These are phyloP conservation scores for Remorina albescens DNA, from an alignment of 2,797 vertebrate species.

Conservation along the genomic window DNA sequence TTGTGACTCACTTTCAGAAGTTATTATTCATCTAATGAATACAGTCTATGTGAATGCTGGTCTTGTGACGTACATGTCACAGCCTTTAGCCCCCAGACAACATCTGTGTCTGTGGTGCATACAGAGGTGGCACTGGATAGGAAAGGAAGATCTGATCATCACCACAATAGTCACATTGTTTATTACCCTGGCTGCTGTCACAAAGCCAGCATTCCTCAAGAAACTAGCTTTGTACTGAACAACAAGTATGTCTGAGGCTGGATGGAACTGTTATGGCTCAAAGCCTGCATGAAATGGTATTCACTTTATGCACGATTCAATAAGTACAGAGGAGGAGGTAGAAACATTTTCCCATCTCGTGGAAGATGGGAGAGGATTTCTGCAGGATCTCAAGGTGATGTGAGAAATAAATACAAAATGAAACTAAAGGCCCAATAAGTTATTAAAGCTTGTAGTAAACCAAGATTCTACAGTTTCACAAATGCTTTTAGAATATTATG, in stretches of 20 bases:
- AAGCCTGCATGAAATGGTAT: conserved; percentile 32
- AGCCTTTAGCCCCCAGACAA: conserved; percentile 60
- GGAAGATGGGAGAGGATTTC: neutral
- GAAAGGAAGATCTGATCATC: conserved; percentile 52
- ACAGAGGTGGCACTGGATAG: conserved; percentile 32
- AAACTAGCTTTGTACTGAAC: conserved; percentile 65
- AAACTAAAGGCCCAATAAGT: too few relatives aligned
- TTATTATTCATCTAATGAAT: conserved; percentile 50
- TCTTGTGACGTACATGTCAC: conserved; percentile 52
- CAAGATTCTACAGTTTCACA: neutral
- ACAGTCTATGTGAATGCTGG: conserved; percentile 46
- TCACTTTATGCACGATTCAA: conserved; percentile 21
- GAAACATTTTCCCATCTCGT: neutral
- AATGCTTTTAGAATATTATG: neutral
- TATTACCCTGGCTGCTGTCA: conserved; percentile 54
- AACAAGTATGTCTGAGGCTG: conserved; percentile 64
- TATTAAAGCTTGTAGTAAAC: neutral
- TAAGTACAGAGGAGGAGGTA: conserved; percentile 1
- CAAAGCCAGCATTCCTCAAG: conserved; percentile 70
- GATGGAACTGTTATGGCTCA: conserved; percentile 40
- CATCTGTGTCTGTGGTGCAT: conserved; percentile 71
- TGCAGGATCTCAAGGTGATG: neutral
- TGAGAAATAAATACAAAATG: neutral
- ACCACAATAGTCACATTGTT: conserved; percentile 74
- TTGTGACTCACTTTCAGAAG: conserved; percentile 12